Percentiles rank a stretch among this genome's conserved stretches.
Evolutionary conservation across 2,888 invertebrate species (phyloP).

Genomic region (Xestia c-nigrum): DNA sequence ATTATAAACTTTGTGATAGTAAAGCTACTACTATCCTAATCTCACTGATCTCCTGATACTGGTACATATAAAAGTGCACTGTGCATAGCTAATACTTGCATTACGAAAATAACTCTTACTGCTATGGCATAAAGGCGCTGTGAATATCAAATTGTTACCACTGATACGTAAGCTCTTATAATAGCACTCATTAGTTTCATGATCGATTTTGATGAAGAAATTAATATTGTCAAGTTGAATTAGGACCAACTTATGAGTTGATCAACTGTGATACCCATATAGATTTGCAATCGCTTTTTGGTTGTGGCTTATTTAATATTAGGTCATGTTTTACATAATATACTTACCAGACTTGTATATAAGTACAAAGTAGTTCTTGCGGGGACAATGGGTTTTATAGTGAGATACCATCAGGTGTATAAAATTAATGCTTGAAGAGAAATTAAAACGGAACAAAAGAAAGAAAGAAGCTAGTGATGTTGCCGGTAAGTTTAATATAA

Average conservation of each 20-base stretch:
- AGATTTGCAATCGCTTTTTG: slow-evolving; percentile 1
- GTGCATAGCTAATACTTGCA: neutral
- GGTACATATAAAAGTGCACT: neutral
- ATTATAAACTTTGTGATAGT: slow-evolving; percentile 34
- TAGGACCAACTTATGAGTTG: slow-evolving; percentile 18
- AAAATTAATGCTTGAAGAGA: neutral
- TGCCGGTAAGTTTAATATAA: neutral
- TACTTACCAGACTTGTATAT: neutral
- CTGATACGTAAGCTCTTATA: slow-evolving; percentile 7
- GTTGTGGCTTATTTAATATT: neutral
- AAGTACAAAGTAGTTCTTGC: neutral
- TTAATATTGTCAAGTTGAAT: slow-evolving; percentile 55
- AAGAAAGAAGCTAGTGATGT: neutral
- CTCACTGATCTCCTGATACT: slow-evolving; percentile 34
- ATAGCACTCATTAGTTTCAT: slow-evolving; percentile 40
- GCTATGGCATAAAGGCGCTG: neutral
- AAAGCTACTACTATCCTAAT: slow-evolving; percentile 29
- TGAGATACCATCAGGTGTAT: neutral
- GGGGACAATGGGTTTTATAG: neutral
- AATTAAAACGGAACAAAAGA: neutral
- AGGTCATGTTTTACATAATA: neutral
- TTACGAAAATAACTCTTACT: neutral
- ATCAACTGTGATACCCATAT: slow-evolving; percentile 3
- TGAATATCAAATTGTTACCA: neutral
- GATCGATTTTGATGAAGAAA: slow-evolving; percentile 51